Evolutionary conservation across 2,888 invertebrate species (phyloP).

Genomic region (Lepidochitona cinerea): DNA sequence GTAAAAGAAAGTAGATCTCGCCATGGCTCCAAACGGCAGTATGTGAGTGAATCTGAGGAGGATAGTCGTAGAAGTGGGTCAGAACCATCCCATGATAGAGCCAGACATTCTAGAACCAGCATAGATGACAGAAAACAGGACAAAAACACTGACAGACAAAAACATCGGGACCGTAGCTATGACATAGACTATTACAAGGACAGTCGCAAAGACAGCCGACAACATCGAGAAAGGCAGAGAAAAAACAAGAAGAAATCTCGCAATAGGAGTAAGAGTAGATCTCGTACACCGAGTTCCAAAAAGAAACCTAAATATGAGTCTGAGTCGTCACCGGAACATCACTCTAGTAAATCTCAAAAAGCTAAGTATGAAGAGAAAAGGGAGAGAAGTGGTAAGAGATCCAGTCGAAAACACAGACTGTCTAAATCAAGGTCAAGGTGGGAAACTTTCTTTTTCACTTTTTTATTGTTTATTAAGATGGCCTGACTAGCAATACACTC

Average conservation of each 20-base stretch:
- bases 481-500: too few relatives aligned
- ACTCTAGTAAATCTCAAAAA: slow-evolving; percentile 31
- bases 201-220: slow-evolving; percentile 14
- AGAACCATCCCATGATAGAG: too few relatives aligned
- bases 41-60: too few relatives aligned
- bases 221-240: too few relatives aligned
- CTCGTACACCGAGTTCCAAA: slow-evolving; percentile 37
- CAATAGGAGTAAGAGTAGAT: slow-evolving; percentile 7
- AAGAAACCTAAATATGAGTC: slow-evolving; percentile 46
- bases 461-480: too few relatives aligned
- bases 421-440: slow-evolving; percentile 67
- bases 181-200: slow-evolving; percentile 27
- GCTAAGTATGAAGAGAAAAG: slow-evolving; percentile 34
- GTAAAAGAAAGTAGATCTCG: too few relatives aligned
- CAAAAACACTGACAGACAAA: slow-evolving; percentile 15
- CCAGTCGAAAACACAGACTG: slow-evolving; percentile 67
- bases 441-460: slow-evolving; percentile 27
- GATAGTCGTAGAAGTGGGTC: too few relatives aligned
- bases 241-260: slow-evolving; percentile 15
- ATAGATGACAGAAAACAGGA: slow-evolving; percentile 24
- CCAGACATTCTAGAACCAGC: slow-evolving; percentile 4
- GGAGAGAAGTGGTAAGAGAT: slow-evolving; percentile 68
- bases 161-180: slow-evolving; percentile 23
- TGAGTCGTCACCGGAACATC: slow-evolving; percentile 44
- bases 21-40: too few relatives aligned